A percentile compares a stretch with the other conserved stretches of the same genome.
Conservation (phyloP, 2,797 vertebrate genomes). For the Chelonia mydas region DNA sequence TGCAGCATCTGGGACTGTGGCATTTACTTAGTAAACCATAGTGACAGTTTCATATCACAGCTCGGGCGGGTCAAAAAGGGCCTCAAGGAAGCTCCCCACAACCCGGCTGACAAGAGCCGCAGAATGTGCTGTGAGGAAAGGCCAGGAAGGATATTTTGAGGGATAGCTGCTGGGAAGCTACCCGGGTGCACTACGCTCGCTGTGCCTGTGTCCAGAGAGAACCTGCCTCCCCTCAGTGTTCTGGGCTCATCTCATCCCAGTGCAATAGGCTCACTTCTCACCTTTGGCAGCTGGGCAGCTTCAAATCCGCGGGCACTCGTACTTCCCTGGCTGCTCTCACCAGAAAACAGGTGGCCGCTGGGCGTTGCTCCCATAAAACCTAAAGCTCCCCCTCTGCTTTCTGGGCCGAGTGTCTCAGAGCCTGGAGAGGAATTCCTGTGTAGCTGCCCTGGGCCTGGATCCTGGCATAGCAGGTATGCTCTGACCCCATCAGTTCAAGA, state of each 20-base stretch:
- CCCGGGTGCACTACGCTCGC: background rate
- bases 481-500: background rate
- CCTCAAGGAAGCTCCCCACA: background rate
- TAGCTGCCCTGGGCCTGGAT: background rate
- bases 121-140: background rate
- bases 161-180: background rate
- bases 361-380: background rate
- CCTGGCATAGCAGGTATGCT: background rate
- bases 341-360: background rate
- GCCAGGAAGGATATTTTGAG: background rate
- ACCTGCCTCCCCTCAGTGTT: background rate
- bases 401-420: background rate
- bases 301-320: background rate
- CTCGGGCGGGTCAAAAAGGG: background rate
- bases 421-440: background rate
- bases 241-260: background rate
- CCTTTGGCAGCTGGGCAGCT: background rate
- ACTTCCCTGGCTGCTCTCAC: background rate
- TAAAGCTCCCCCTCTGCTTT: background rate
- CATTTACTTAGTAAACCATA: conserved; percentile 26
- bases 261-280: background rate
- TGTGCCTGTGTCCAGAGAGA: background rate
- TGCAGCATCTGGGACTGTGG: conserved; percentile 6
- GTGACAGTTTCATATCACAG: conserved; percentile 32
- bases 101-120: background rate